Evolutionary conservation across 1,140 invertebrate species (phyloP).

Genomic region (Hylyphantes graminicola): DNA sequence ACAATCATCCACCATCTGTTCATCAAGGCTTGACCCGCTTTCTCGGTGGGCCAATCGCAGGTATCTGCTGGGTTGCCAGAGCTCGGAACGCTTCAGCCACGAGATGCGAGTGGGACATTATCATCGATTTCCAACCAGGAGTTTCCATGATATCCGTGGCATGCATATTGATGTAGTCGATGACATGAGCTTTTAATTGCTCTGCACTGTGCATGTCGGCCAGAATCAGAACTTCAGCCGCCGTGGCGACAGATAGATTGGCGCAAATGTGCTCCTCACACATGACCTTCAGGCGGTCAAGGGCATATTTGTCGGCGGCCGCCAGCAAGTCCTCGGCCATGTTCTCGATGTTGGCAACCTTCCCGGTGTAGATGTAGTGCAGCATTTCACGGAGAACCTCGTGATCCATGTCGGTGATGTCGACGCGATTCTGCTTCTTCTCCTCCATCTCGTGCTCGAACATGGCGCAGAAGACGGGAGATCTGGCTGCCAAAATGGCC

Average conservation of each 20-base stretch:
- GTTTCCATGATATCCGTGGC: constrained; percentile 99
- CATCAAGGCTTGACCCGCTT: constrained; percentile 87
- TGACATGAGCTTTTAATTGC: constrained; percentile 98
- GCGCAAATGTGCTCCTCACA: constrained; percentile 98
- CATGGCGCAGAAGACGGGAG: constrained; percentile 97
- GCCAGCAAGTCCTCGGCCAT: constrained; percentile 98
- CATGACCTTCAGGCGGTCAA: constrained; percentile 98
- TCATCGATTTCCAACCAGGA: constrained; percentile 96
- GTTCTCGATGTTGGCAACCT: constrained; percentile 94
- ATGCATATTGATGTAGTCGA: constrained; percentile 99
- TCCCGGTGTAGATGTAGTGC: constrained; percentile 97
- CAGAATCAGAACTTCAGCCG: constrained; percentile 95
- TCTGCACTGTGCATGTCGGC: constrained; percentile 98
- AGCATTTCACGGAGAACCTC: constrained; percentile 97
- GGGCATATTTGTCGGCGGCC: constrained; percentile 96
- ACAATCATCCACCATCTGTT: not conserved
- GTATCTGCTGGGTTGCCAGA: constrained; percentile 96
- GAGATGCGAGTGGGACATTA: constrained; percentile 94
- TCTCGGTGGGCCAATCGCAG: constrained; percentile 94
- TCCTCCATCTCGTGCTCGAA: constrained; percentile 99
- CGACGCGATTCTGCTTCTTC: constrained; percentile 87
- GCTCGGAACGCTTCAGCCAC: constrained; percentile 98
- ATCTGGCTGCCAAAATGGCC: constrained; percentile 92
- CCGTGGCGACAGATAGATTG: constrained; percentile 94
- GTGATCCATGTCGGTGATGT: constrained; percentile 97